Base-by-base conservation (phyloP, 2,113 vertebrate species). In the Colius striatus region DNA sequence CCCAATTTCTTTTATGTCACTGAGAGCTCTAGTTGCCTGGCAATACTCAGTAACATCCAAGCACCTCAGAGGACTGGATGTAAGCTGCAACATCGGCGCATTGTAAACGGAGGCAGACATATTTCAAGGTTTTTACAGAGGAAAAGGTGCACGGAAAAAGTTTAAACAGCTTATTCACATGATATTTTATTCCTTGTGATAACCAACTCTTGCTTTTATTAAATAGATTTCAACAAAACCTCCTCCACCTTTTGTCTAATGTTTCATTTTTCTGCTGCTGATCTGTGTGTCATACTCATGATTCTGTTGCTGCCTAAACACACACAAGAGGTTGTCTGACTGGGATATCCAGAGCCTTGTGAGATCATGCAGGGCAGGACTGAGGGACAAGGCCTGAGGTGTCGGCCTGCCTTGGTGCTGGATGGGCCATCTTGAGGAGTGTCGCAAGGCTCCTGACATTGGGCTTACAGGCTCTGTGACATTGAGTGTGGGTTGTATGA, bases 1-100 rank as follows among this genome's bases (percentile, higher is more conserved):
- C 43, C 84, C 2, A 16, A 84, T 84, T 95, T 95, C 91, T 95
- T 94, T 96, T 78, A 95, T 96, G 95, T 96, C 76, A 78, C 76
- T 0, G n/a, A 86, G 73, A 87, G 83, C 86, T 92, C 57, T 53
- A 90, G 92, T 94, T 96, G 83, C 90, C 88, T 93, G 88, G 90
- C 95, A 94, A 92, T 96, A 75, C 58, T 48, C 57, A 55, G 88
- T 32, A 86, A 93, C 88, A 90, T 75, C 58, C 73, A 57, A 80
- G 70, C 84, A 80, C 86, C 94, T 95, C 77, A 4, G 76, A 95
- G 83, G 84, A 80, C 47, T 78, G 76, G 61, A 84, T 89, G 70
- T 68, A 95, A 91, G 88, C 89, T 90, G 62, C 84, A 77, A 73
- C 84, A 62, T 34, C 1, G 16, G 55, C 0, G 12, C 72, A 58